These are phyloP conservation scores for Cryptus armator DNA, from an alignment of 2,888 invertebrate species.

Conservation along the genomic window DNA sequence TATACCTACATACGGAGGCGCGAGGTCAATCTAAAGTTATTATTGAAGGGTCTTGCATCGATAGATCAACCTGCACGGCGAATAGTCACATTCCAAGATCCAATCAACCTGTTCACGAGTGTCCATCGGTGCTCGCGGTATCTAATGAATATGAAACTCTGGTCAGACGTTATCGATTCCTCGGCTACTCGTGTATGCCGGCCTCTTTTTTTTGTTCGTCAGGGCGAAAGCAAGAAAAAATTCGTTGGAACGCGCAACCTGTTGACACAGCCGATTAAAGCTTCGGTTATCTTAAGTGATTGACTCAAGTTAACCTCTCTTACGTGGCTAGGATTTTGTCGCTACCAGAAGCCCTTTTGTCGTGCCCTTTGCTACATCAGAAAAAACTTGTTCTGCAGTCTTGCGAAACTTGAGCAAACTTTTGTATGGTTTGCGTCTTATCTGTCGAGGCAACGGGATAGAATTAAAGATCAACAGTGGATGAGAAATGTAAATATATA, in stretches of 20 bases:
- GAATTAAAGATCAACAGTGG: background rate
- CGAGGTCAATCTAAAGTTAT: conserved; percentile 6
- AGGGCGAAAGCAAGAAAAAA: conserved; percentile 33
- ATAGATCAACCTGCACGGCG: conserved; percentile 14
- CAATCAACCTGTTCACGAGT: conserved; percentile 62
- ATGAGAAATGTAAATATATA: background rate
- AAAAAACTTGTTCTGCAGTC: background rate
- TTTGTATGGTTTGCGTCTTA: background rate
- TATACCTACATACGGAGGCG: background rate
- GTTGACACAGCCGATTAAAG: conserved; percentile 23
- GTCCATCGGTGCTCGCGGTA: conserved; percentile 18
- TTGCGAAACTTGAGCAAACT: background rate
- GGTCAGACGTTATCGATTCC: conserved; percentile 27
- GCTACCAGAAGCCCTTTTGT: too few relatives aligned
- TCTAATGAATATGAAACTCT: conserved; percentile 60
- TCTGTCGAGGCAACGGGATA: background rate
- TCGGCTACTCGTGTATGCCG: conserved; percentile 21
- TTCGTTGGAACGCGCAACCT: conserved; percentile 28
- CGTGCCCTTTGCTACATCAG: too few relatives aligned
- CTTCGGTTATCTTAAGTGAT: conserved; percentile 1
- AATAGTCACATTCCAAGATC: conserved; percentile 41
- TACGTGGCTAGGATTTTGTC: background rate
- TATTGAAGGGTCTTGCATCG: conserved; percentile 41
- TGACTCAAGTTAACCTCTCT: background rate
- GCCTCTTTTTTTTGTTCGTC: conserved; percentile 6